Base-by-base conservation (phyloP, 2,797 vertebrate genomes). In the Anguilla pacifica region DNA sequence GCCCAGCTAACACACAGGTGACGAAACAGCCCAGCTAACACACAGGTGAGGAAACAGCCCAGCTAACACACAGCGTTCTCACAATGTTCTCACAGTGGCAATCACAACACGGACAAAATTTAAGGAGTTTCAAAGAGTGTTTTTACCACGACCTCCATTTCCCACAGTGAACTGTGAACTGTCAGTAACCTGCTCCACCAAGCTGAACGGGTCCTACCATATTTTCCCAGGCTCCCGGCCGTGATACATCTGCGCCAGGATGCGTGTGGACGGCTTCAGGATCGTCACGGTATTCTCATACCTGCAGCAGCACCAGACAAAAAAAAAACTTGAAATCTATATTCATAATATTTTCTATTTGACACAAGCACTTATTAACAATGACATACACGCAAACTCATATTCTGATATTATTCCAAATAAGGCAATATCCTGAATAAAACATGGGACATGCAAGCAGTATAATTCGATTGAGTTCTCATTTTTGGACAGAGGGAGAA, bases 181-280 rank as follows among this genome's bases (percentile, higher is more conserved):
- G 64, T n/a, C 9, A 10, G 72, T 67, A 67, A 67, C n/a, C 3
- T 0, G 19, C 10, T 55, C 51, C 53, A 35, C 35, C 35, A 35
- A 35, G 35, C 35, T 35, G 35, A 84, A 25, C 17, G 61, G 49
- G 85, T 92, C 97, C 94, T 95, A 99, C 99, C 98, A 99, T 91
- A 99, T 97, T 96, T 99, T 99, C 70, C 97, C 98, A 77, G 98
- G 99, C 91, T 99, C 98, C 90, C 98, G 96, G 91, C 98, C 97
- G 81, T 99, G 97, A 92, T 99, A 99, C 99, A 99, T 99, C 93
- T 97, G 95, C 31, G 99, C 98, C 90, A 99, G 94, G 93, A 98
- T 98, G 87, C 98, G 98, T 77, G 98, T 97, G 17, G 97, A 98
- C 0, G 98, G 99, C 85, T 96, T 99, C 72, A 99, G 94, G 89